Evolutionary conservation across 2,888 invertebrate species (phyloP), one percentile per base, ranked within the genome.

Genomic region (Dynastes tityus): DNA sequence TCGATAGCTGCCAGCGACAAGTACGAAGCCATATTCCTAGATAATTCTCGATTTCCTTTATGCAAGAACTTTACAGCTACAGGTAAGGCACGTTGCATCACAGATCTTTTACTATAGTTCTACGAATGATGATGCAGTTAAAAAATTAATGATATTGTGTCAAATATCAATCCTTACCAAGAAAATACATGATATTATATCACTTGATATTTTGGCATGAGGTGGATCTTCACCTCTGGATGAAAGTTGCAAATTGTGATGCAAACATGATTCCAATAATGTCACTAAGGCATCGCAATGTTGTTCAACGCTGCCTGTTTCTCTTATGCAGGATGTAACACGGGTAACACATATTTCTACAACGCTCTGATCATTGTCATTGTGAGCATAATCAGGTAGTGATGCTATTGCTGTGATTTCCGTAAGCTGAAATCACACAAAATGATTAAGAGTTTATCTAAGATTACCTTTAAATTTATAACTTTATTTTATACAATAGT

Each of bases 121-220:
- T 94, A 87, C 40, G 89, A 88, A 83, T 29, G 64, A 53, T 55
- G 11, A 64, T 37, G n/a, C 4, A 32, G 11, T 63, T 29, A 32
- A 32, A 2, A 13, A 27, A 2, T 22, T 13, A 32, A 6, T 1
- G 16, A 32, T 37, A 37, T 45, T 32, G 32, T 37, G 65, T 1
- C 53, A 13, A 63, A 8, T 45, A 70, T 8, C 11, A 75, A 77
- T 51, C 61, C 70, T 79, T 80, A 97, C 97, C 92, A 97, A 90
- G 90, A 98, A 98, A 88, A 98, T 95, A 89, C 97, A 97, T 83
- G 97, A 97, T 86, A 98, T 95, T 81, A 98, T 94, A 90, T 98
- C 98, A 65, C 97, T 96, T 27, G 97, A 97, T 86, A 98, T 98
- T 90, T 98, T 98, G 67, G 97, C 97, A 91, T 98, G 98, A 0